phyloP scores from a whole-genome alignment of 2,888 invertebrate species.

The Spodoptera picta region DNA sequence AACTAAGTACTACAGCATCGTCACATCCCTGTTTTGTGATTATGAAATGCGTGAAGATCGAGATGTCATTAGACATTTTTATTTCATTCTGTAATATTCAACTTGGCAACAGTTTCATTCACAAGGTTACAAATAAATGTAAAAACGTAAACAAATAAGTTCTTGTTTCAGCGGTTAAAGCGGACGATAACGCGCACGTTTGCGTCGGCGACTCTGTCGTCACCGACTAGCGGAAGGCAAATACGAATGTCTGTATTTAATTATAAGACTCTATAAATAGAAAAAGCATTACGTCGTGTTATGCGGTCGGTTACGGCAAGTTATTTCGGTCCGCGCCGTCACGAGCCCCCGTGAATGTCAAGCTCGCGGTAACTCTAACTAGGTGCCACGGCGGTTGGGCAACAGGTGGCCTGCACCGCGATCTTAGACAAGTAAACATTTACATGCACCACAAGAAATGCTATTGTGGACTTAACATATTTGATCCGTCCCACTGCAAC shows the following conservation, averaged over 20 bases:
- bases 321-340: constrained; percentile 84
- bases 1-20: neutral
- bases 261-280: constrained; percentile 85
- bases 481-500: constrained; percentile 16
- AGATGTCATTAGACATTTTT: constrained; percentile 26
- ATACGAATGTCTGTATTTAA: constrained; percentile 82
- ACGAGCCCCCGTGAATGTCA: constrained; percentile 85
- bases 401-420: constrained; percentile 83
- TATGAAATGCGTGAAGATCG: constrained; percentile 39
- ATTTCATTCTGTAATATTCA: constrained; percentile 26
- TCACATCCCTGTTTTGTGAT: constrained; percentile 2
- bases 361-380: constrained; percentile 82
- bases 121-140: constrained; percentile 39
- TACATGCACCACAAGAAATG: constrained; percentile 51
- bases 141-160: constrained; percentile 43
- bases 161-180: constrained; percentile 47
- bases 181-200: constrained; percentile 60
- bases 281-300: constrained; percentile 83
- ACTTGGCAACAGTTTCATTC: constrained; percentile 42
- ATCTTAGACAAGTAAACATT: constrained; percentile 66
- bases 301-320: constrained; percentile 84
- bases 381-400: constrained; percentile 74
- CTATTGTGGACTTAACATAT: constrained; percentile 33
- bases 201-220: constrained; percentile 63
- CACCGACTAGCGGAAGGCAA: constrained; percentile 75